Percentiles rank a stretch among this genome's conserved stretches.
Evolutionary conservation across 1,140 invertebrate genomes (phyloP).

Genomic region (Drosophila tristis): DNA sequence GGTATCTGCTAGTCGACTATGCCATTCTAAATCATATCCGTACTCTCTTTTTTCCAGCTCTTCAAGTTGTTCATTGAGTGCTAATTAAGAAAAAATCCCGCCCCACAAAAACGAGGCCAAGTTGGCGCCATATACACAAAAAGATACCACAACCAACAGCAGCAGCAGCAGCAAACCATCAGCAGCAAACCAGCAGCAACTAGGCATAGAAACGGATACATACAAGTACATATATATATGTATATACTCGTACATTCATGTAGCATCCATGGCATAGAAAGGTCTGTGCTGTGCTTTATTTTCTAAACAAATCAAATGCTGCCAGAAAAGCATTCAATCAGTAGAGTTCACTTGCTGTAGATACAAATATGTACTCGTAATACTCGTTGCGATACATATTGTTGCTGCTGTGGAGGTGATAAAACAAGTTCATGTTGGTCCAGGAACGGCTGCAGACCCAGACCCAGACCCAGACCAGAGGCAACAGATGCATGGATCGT

Average conservation of each 20-base stretch:
- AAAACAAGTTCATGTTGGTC: slow-evolving; percentile 65
- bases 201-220: slow-evolving; percentile 28
- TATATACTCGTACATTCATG: neutral
- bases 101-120: slow-evolving; percentile 73
- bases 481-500: slow-evolving; percentile 19
- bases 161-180: neutral
- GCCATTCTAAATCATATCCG: no score
- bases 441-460: neutral
- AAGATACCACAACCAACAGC: slow-evolving; percentile 40
- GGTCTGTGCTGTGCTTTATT: slow-evolving; percentile 67
- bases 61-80: slow-evolving; percentile 72
- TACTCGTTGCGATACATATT: slow-evolving; percentile 6
- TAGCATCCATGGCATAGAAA: slow-evolving; percentile 15
- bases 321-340: slow-evolving; percentile 76
- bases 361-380: slow-evolving; percentile 6
- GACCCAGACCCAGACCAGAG: neutral
- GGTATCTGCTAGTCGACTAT: no score
- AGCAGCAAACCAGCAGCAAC: slow-evolving; percentile 28
- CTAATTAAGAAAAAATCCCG: slow-evolving; percentile 78
- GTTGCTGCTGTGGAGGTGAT: slow-evolving; percentile 55
- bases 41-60: slow-evolving; percentile 24
- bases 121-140: slow-evolving; percentile 70
- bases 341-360: slow-evolving; percentile 53
- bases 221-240: neutral
- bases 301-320: slow-evolving; percentile 81